Evolutionary conservation across 2,888 invertebrate genomes (phyloP), one percentile per base, ranked within the genome.

Genomic region (Polymixis flavicincta): DNA sequence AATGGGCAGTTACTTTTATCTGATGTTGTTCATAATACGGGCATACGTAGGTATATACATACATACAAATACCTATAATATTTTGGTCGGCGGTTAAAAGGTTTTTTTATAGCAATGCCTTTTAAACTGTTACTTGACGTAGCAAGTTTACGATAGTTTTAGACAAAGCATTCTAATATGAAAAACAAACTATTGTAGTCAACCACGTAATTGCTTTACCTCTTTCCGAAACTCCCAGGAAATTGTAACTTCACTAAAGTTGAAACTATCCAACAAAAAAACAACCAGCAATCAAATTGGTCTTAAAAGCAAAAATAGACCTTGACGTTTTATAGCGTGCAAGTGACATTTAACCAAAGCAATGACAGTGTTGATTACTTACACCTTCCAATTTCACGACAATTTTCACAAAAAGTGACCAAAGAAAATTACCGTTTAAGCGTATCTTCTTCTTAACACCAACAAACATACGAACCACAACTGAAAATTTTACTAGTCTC

Each of bases 11-110:
- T 80, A 57, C 17, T 72, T 50, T 72, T 63, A 76, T 76, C 80
- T 72, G 80, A 80, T 80, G 17, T 14, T 79, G 80, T 57, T 32
- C 25, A 63, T 63, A 63, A 76, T 57, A 79, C 71, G 71, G 61
- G 61, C 4, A 7, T 69, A 59, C 25, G 0, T 50, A 37, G n/a
- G n/a, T 32, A 32, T 32, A 4, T 68, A 59, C n/a, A 0, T 50
- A 55, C 25, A 52, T 17, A 11, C 19, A 5, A 52, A 11, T 48
- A 13, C 55, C 14, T 57, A 22, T 32, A 28, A 19, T 14, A 19
- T 50, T 68, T 65, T 22, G 2, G 17, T 42, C 7, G n/a, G 32
- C 19, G 28, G 11, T 37, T 25, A 7, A 17, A 6, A 9, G 9
- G 42, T 2, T 25, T 50, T 70, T 19, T 54, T 67, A 14, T 9